These are phyloP conservation scores for Drosophila kepulauana DNA, from an alignment of 1,140 invertebrate genomes.

Conservation along the genomic window DNA sequence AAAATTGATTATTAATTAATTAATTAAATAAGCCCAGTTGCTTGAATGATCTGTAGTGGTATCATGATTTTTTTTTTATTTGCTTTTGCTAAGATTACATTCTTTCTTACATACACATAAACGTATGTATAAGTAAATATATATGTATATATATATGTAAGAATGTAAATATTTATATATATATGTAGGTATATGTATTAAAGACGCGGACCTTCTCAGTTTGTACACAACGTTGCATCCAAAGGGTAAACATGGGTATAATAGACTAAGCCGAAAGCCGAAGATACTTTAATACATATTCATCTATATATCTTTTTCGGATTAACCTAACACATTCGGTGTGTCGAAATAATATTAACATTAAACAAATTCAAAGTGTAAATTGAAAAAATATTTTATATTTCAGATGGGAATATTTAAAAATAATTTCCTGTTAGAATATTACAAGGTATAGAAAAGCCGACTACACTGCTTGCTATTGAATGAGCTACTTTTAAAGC, in stretches of 20 bases:
- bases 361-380: neutral
- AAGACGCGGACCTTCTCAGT: conserved; percentile 7
- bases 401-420: no score
- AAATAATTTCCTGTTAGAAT: no score
- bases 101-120: neutral
- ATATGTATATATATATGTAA: neutral
- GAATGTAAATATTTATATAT: neutral
- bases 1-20: neutral
- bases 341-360: neutral
- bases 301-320: no score
- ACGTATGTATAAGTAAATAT: neutral
- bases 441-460: neutral
- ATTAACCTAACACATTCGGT: no score
- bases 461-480: neutral
- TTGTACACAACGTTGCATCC: neutral
- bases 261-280: neutral
- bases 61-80: neutral
- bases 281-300: neutral
- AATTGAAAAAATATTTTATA: no score
- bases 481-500: conserved; percentile 23
- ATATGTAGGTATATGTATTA: neutral
- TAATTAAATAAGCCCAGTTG: neutral
- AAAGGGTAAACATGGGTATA: neutral
- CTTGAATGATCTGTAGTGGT: neutral
- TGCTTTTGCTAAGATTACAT: conserved; percentile 7